phyloP scores from a whole-genome alignment of 2,797 vertebrate species.

The Chaetodon trifasciatus region DNA sequence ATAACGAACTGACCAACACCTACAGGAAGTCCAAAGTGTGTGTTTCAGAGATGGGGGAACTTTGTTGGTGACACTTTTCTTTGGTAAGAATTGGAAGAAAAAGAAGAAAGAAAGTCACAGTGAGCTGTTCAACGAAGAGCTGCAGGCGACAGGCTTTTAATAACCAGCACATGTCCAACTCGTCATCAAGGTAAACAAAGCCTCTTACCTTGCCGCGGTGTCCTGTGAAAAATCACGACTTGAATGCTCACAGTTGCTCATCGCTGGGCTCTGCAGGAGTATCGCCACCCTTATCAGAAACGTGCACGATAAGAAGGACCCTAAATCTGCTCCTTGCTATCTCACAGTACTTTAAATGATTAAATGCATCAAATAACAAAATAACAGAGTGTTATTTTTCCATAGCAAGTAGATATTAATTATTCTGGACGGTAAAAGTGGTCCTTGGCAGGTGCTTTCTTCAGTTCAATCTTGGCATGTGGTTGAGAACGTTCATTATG shows the following conservation, averaged over 20 bases:
- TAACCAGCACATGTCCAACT: background rate
- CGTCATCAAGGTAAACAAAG: slow-evolving; percentile 2
- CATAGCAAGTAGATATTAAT: slow-evolving; percentile 14
- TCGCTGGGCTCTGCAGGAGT: background rate
- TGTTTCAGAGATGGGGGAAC: background rate
- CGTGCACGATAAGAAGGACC: background rate
- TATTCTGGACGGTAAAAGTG: slow-evolving; percentile 8
- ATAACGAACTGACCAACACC: background rate
- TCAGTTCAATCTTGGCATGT: background rate
- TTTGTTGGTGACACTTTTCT: background rate
- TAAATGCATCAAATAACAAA: slow-evolving; percentile 13
- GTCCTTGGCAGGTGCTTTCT: slow-evolving; percentile 14
- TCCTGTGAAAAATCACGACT: background rate
- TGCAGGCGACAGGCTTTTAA: background rate
- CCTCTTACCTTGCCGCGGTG: background rate
- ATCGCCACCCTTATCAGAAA: background rate
- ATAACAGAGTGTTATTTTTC: background rate
- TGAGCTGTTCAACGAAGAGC: background rate
- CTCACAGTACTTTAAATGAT: slow-evolving; percentile 14
- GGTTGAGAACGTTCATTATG: background rate
- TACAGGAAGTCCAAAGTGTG: background rate
- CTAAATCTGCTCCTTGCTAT: slow-evolving; percentile 1
- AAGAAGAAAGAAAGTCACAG: background rate
- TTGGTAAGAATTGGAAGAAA: background rate
- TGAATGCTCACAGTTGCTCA: background rate